Evolutionary conservation across 2,797 vertebrate species (phyloP).

Genomic region (Dallia pectoralis): DNA sequence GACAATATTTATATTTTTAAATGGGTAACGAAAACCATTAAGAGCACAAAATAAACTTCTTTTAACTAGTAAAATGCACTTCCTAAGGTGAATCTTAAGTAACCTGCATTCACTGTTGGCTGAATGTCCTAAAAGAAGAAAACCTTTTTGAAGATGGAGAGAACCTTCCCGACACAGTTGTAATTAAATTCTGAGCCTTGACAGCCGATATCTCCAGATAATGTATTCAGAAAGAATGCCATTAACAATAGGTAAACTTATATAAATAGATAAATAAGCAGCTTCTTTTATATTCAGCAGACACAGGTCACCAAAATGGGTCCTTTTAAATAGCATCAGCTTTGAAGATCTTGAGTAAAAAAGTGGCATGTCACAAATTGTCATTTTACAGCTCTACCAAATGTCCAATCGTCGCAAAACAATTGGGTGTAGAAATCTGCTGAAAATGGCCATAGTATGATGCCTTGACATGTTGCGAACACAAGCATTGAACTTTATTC

Average conservation of each 20-base stretch:
- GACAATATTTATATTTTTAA: too few species aligned
- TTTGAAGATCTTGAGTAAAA: background rate
- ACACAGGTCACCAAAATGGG: background rate
- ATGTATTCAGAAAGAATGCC: slow-evolving; percentile 1
- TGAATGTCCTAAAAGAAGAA: background rate
- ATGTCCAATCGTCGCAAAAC: slow-evolving; percentile 13
- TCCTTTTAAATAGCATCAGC: background rate
- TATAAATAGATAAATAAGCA: background rate
- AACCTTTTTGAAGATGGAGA: background rate
- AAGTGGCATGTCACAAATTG: slow-evolving; percentile 9
- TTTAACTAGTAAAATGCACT: background rate
- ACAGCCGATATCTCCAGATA: background rate
- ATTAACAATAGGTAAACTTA: background rate
- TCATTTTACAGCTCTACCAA: background rate
- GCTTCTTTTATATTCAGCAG: background rate
- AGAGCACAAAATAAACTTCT: background rate
- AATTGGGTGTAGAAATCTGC: background rate
- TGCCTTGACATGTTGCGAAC: too few species aligned
- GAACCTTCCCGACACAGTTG: background rate
- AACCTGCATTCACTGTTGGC: background rate
- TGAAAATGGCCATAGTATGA: too few species aligned
- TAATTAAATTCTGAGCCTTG: background rate
- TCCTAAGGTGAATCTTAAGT: background rate
- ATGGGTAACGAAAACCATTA: background rate
- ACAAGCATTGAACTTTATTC: too few species aligned